These are phyloP conservation scores for Temnothorax curvispinosus DNA, from an alignment of 1,140 invertebrate genomes.

Conservation along the genomic window DNA sequence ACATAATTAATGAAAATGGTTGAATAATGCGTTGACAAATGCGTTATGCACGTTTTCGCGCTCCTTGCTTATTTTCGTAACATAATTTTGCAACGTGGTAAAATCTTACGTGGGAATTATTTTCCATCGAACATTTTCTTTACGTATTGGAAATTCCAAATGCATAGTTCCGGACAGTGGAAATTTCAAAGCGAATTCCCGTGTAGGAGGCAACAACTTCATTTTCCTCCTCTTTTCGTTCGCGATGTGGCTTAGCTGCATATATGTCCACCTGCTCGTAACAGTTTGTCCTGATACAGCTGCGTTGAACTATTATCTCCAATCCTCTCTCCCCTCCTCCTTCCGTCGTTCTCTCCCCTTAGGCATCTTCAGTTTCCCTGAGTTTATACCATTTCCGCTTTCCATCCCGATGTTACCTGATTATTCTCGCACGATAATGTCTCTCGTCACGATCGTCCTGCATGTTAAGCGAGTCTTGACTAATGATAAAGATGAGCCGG, in stretches of 20 bases:
- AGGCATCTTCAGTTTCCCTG: slow-evolving; percentile 49
- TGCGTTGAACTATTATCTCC: slow-evolving; percentile 36
- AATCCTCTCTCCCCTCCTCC: not conserved
- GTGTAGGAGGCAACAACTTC: slow-evolving; percentile 70
- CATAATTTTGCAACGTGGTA: not conserved
- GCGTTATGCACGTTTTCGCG: not conserved
- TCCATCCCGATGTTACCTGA: slow-evolving; percentile 27
- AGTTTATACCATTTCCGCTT: slow-evolving; percentile 53
- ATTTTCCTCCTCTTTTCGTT: slow-evolving; percentile 73
- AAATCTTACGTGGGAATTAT: not conserved
- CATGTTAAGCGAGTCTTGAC: slow-evolving; percentile 55
- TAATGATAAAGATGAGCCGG: slow-evolving; percentile 31
- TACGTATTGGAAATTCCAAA: slow-evolving; percentile 56
- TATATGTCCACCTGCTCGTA: slow-evolving; percentile 61
- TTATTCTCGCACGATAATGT: slow-evolving; percentile 49
- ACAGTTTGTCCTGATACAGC: slow-evolving; percentile 61
- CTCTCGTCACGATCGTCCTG: slow-evolving; percentile 48
- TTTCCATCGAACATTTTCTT: slow-evolving; percentile 43
- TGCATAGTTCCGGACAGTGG: slow-evolving; percentile 3
- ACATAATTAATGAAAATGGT: not conserved
- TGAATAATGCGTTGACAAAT: not conserved
- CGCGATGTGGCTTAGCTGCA: slow-evolving; percentile 37
- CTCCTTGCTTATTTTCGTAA: not conserved
- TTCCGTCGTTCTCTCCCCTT: not conserved
- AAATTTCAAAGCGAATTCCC: slow-evolving; percentile 68